A percentile compares a stretch with the other conserved stretches of the same genome.
Conservation (phyloP, 2,888 invertebrate species). For the Andricus quercusramuli region DNA sequence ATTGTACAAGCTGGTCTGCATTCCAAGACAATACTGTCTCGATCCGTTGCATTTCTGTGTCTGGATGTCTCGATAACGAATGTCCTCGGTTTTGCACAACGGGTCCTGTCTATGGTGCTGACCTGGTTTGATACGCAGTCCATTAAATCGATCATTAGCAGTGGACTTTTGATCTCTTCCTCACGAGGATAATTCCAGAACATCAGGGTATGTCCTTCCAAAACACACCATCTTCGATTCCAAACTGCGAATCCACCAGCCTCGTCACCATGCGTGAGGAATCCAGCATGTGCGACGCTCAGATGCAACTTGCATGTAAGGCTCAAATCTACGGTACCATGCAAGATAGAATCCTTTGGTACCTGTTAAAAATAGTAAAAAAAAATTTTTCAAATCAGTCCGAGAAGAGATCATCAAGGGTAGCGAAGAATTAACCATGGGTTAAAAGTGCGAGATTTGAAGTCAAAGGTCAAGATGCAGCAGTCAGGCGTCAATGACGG, state of each 20-base stretch:
- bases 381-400: not conserved
- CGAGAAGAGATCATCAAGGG: too few species aligned
- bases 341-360: constrained; percentile 58
- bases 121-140: constrained; percentile 72
- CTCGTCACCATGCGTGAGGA: constrained; percentile 79
- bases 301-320: constrained; percentile 67
- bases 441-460: too few species aligned
- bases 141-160: constrained; percentile 76
- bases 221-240: constrained; percentile 81
- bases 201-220: constrained; percentile 77
- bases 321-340: constrained; percentile 67
- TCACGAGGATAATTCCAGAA: constrained; percentile 81
- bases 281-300: constrained; percentile 76
- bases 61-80: constrained; percentile 74
- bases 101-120: constrained; percentile 74
- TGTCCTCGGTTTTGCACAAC: constrained; percentile 79
- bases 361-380: constrained; percentile 7
- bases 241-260: constrained; percentile 77
- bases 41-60: constrained; percentile 52
- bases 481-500: too few species aligned
- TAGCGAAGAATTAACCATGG: too few species aligned
- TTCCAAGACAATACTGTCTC: constrained; percentile 58
- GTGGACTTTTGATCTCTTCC: constrained; percentile 67
- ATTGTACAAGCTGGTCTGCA: constrained; percentile 55
- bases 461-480: too few species aligned